Conservation (phyloP, 2,113 vertebrate genomes). For the Scopus umbretta region DNA sequence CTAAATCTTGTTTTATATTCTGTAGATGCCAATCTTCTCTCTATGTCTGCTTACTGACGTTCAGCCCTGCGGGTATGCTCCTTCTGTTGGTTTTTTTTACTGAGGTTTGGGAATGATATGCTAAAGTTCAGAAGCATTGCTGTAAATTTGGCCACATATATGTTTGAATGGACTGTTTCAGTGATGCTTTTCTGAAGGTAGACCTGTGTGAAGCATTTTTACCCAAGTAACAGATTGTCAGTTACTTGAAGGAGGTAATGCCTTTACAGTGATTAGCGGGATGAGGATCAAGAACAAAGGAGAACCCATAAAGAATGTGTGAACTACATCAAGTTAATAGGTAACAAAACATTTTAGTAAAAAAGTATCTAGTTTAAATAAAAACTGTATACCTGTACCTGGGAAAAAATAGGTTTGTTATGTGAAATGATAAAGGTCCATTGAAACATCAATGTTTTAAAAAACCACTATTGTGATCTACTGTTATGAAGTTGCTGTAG, state of each 20-base stretch:
- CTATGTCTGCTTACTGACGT: background rate
- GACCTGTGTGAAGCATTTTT: background rate
- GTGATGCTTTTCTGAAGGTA: background rate
- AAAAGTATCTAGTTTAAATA: background rate
- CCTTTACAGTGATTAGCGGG: background rate
- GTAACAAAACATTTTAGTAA: background rate
- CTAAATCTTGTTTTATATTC: constrained; percentile 46
- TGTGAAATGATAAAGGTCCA: background rate
- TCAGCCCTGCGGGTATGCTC: constrained; percentile 9
- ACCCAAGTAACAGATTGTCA: background rate
- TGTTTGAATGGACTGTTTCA: constrained; percentile 2
- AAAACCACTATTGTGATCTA: background rate
- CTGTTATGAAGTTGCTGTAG: background rate
- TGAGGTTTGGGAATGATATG: background rate
- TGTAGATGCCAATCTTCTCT: constrained; percentile 25
- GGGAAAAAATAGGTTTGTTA: background rate
- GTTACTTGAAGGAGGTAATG: background rate
- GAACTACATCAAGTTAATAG: background rate
- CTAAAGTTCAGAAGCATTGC: background rate
- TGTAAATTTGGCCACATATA: background rate
- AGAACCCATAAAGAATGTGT: background rate
- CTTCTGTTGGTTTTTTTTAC: background rate
- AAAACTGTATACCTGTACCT: background rate
- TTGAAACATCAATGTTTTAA: background rate
- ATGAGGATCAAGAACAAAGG: background rate